Base-by-base conservation (phyloP, 1,140 invertebrate genomes). In the Anthonomus grandis region DNA sequence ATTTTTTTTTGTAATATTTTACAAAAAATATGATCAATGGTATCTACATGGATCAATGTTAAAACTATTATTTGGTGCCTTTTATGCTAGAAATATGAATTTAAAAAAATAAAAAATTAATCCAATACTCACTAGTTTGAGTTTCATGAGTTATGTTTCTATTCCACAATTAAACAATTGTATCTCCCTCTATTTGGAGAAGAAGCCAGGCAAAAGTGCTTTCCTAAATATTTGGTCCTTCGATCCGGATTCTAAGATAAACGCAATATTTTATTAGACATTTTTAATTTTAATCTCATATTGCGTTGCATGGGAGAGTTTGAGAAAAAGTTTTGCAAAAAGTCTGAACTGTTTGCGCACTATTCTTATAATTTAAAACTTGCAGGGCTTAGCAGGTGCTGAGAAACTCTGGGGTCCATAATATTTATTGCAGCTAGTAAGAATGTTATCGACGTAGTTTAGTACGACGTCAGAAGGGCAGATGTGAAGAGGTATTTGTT, bases 381-480 rank as follows among this genome's bases (percentile, higher is more conserved):
- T 12, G 42, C 38, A 15, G 22, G 24, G 22, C 21, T 25, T 8
- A 56, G 27, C 13, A 54, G 31, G n/a, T n/a, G 17, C 22, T 60
- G 27, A 17, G 34, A 6, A 17, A 46, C 17, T 12, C 24, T 21
- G 5, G 15, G 13, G 6, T 44, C 17, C 10, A 60, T 39, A 21
- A 50, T 17, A 5, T 31, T 25, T 13, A 38, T 3, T 13, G 22
- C 36, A 48, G 2, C 48, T 45, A 22, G 2, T 10, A 10, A 67
- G 56, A 49, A 67, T 63, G 48, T 66, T 44, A 47, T 61, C 58
- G 12, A 60, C 21, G 21, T 57, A 57, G 13, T 25, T 52, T 3
- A 53, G 18, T 25, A 74, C 27, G 13, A 56, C 54, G 4, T 21
- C n/a, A 9, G 67, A 57, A 3, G 70, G 70, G 0, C 34, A 10